Base-by-base conservation (phyloP, 2,888 invertebrate genomes). In the Pycnomerus fuliginosus region DNA sequence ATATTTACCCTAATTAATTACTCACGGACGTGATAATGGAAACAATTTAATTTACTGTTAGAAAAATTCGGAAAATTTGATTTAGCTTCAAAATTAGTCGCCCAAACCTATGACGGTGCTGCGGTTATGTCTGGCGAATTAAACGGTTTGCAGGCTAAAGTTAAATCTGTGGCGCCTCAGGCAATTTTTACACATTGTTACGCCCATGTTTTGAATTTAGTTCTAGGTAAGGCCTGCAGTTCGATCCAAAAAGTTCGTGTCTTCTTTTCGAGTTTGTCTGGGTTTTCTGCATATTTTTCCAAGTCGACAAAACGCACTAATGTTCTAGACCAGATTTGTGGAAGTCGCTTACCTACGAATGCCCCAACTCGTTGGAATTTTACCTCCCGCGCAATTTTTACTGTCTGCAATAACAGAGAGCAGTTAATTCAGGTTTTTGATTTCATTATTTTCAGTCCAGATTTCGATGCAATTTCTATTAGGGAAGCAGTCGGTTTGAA, bases 91-190 rank as follows among this genome's bases (percentile, higher is more conserved):
- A 52, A 57, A 45, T 38, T 58, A 14, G 43, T 58, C n/a, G 47
- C 37, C 14, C 56, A 59, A 48, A 55, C 48, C 8, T 60, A 56
- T 25, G 52, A 56, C 33, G 55, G 56, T 2, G 56, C 48, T 16
- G 29, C 52, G 3, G 48, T 57, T 10, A 55, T 52, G 46, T 35
- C 46, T 15, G 54, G 52, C 10, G 39, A 55, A 17, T 34, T 52
- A 22, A 51, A 51, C 30, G 59, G 60, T 23, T 46, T 61, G 11
- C 60, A 63, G n/a, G n/a, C n/a, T n/a, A n/a, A n/a, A n/a, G n/a
- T n/a, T n/a, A n/a, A n/a, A n/a, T n/a, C n/a, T n/a, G 44, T 44
- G n/a, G 55, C 51, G 23, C 55, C 48, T 7, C 36, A 45, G 13
- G 61, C 59, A 20, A 16, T 48, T 24, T 61, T 54, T 37, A 55